Percentiles rank a stretch among this genome's conserved stretches.
Evolutionary conservation across 2,113 vertebrate species (phyloP).

Genomic region (Oplegnathus fasciatus): DNA sequence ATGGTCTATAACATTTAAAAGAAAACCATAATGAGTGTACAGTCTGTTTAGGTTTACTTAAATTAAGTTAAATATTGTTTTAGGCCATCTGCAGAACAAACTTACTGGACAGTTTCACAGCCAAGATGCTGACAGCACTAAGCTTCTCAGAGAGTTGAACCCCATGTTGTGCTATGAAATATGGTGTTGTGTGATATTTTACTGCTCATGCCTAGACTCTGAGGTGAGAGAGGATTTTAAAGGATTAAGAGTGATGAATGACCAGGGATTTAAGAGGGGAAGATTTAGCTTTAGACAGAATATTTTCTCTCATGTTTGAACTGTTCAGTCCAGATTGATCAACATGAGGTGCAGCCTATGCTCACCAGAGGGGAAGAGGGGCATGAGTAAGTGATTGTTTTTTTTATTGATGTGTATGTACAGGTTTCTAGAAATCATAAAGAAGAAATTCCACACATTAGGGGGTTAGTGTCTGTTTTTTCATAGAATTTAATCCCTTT

Average conservation of each 20-base stretch:
- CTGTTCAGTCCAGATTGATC: background rate
- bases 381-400: background rate
- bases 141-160: background rate
- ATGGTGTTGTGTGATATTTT: slow-evolving; percentile 11
- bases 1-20: background rate
- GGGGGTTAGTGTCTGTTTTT: too few relatives aligned
- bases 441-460: background rate
- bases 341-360: background rate
- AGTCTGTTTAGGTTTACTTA: background rate
- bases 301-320: slow-evolving; percentile 5
- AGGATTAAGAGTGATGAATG: slow-evolving; percentile 41
- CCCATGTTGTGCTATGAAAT: slow-evolving; percentile 12
- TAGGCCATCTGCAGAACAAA: background rate
- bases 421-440: too few relatives aligned
- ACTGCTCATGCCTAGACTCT: slow-evolving; percentile 18
- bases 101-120: slow-evolving; percentile 45
- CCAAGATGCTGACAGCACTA: slow-evolving; percentile 28
- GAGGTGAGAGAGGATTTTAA: slow-evolving; percentile 20
- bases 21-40: background rate
- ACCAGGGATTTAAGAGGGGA: slow-evolving; percentile 4
- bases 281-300: background rate
- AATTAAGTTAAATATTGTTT: background rate
- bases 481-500: too few relatives aligned
- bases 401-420: background rate
- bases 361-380: background rate